Evolutionary conservation across 2,113 vertebrate species (phyloP), one percentile per base, ranked within the genome.

Genomic region (Phyllostomus discolor): DNA sequence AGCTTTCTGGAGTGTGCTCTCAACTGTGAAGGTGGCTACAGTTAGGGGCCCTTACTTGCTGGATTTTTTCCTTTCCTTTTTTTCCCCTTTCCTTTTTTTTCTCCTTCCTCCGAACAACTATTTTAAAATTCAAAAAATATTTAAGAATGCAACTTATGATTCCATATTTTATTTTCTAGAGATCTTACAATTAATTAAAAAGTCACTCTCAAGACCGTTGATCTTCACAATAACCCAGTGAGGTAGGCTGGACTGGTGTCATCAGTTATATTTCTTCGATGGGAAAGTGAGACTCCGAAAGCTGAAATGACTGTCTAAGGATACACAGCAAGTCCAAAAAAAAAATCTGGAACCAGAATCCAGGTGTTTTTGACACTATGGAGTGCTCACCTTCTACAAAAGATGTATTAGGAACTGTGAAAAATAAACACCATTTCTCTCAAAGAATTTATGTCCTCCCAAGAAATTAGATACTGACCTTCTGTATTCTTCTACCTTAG

Each of bases 111-210:
- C 28, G 26, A 89, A 86, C 7, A 89, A 66, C 28, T 35, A 57
- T 82, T 83, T 89, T 75, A 72, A 95, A 76, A 83, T 81, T 80
- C 2, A 24, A 24, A 46, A 59, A 66, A 46, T 12, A 41, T 73
- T 54, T 83, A 70, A 33, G 48, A 90, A 48, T 73, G 14, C 88
- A 78, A 83, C 10, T 54, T 75, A 75, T 3, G 70, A 46, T 76
- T 69, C 10, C 46, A 14, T 93, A n/a, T 90, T 96, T 94, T 92
- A 50, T 79, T 81, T 92, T 79, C 19, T 70, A 88, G 84, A 41
- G 7, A 28, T 72, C 22, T 31, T 90, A 43, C 9, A 87, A 70
- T 67, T 57, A 83, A 88, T 72, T 86, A 48, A 87, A 92, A 69
- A 78, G 46, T 90, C 20, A 78, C 15, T 57, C 20, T 50, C 14